Evolutionary conservation across 2,113 vertebrate species (phyloP), one percentile per base, ranked within the genome.

Genomic region (Plestiodon gilberti): DNA sequence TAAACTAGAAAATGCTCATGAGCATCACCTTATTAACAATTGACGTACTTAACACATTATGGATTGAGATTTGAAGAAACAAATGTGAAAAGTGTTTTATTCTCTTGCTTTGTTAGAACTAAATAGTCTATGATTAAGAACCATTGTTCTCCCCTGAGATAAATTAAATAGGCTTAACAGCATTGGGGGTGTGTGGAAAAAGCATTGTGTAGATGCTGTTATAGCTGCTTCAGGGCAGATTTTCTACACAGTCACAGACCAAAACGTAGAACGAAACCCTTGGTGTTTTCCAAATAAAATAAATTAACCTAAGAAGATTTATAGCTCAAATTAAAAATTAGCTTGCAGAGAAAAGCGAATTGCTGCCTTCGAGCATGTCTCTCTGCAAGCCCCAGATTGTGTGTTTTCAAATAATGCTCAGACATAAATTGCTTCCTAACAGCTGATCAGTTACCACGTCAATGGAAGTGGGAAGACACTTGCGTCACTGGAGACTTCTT

Each of bases 291-390:
- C 38, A 78, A 71, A 57, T 23, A 83, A 79, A 76, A 83, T 88
- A 74, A 82, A 61, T 84, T 76, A 59, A 48, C 25, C 82, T 88
- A 78, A 91, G 82, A 17, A 85, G 61, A 83, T 91, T 76, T 6
- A 61, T 75, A 77, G 5, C 52, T 69, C 71, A 77, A 89, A 75
- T 10, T 0, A 82, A 71, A 84, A 94, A 85, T 88, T 61, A 74
- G 30, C 75, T 79, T 43, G 79, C 14, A 84, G 40, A 40, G 55
- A 25, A 62, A 76, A 64, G 15, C 48, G 55, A 73, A 55, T 67
- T 70, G 14, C 43, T 90, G 38, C 48, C 40, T 5, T 35, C 59
- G 33, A 59, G 83, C 57, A 59, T 89, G 91, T 87, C 64, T 89
- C 62, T 30, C 40, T 75, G 75, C 77, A 73, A 69, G 48, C 67